Conservation (phyloP, 1,140 invertebrate species). For the Adelges cooleyi region DNA sequence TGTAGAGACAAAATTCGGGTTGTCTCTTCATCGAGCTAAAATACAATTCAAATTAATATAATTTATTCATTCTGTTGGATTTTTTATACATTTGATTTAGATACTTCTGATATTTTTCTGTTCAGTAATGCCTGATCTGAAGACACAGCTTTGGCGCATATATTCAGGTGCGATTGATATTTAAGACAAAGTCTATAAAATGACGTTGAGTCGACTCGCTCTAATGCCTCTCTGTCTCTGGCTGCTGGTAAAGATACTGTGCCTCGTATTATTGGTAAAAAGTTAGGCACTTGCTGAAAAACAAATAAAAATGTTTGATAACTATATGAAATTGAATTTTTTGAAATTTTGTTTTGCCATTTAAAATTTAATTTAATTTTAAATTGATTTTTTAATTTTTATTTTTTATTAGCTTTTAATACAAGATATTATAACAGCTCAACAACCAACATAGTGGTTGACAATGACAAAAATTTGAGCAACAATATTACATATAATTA, state of each 20-base stretch:
- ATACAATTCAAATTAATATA: conserved; percentile 29
- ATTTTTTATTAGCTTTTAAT: too few species aligned
- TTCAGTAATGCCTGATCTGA: conserved; percentile 60
- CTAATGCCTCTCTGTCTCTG: conserved; percentile 74
- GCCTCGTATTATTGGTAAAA: conserved; percentile 82
- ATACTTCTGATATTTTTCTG: conserved; percentile 61
- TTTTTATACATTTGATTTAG: conserved; percentile 25
- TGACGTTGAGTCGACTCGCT: conserved; percentile 57
- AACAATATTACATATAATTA: too few species aligned
- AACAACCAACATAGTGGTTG: too few species aligned
- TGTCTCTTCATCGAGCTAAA: conserved; percentile 61
- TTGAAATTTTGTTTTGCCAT: too few species aligned
- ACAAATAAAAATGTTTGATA: too few species aligned
- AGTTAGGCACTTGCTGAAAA: conserved; percentile 69
- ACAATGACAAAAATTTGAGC: too few species aligned
- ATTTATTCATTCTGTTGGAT: background rate
- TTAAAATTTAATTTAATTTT: too few species aligned
- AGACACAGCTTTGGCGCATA: conserved; percentile 57
- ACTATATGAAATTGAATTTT: too few species aligned
- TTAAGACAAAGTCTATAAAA: conserved; percentile 50
- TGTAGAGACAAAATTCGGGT: conserved; percentile 54
- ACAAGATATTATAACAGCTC: too few species aligned
- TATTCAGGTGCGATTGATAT: conserved; percentile 63
- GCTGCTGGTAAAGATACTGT: conserved; percentile 74
- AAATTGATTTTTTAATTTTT: too few species aligned